These are phyloP conservation scores for Meandrina meandrites DNA, from an alignment of 92 coral and sea anemone genomes.

Conservation along the genomic window DNA sequence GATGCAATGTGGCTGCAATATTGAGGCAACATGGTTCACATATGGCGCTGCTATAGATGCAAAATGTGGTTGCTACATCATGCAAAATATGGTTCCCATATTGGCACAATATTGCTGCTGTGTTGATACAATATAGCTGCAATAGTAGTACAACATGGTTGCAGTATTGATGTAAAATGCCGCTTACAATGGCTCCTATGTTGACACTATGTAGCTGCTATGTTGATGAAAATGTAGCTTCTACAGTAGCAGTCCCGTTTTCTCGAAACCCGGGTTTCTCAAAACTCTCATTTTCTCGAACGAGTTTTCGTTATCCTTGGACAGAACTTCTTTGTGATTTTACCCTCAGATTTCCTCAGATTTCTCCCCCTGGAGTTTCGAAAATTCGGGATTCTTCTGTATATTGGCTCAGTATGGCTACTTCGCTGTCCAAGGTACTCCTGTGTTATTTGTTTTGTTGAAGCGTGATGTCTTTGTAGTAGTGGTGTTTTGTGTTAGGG, in stretches of 20 bases:
- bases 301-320: too few species aligned
- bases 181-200: too few species aligned
- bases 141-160: conserved; percentile 1
- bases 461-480: conserved; percentile 3
- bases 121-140: background rate
- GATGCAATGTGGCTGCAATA: background rate
- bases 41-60: background rate
- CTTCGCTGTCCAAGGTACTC: conserved; percentile 19
- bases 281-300: too few species aligned
- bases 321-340: too few species aligned
- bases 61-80: background rate
- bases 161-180: background rate
- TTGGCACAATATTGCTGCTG: background rate
- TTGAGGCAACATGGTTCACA: background rate
- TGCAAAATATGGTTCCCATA: background rate
- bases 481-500: conserved; percentile 20
- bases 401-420: too few species aligned
- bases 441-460: conserved; percentile 16
- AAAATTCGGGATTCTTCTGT: too few species aligned
- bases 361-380: too few species aligned
- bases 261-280: too few species aligned
- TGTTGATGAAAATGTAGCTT: too few species aligned
- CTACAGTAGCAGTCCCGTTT: too few species aligned
- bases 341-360: too few species aligned
- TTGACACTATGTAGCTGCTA: too few species aligned